Evolutionary conservation across 2,113 vertebrate species (phyloP).

Genomic region (Syngnathus floridae): DNA sequence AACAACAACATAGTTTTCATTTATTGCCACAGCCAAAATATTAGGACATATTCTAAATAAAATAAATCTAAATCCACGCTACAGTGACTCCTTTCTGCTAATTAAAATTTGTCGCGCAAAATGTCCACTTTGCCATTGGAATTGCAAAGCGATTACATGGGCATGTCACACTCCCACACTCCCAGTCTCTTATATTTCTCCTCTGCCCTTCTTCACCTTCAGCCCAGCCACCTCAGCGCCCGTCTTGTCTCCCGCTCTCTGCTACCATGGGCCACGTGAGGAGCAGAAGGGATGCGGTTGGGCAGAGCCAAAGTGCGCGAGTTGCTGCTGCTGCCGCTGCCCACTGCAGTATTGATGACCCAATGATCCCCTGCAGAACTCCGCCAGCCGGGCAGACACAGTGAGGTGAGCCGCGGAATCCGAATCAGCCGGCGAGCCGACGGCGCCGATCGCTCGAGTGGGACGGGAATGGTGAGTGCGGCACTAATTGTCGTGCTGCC

Average conservation of each 20-base stretch:
- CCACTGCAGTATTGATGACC: conserved; percentile 73
- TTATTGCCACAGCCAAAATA: no score
- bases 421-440: conserved; percentile 36
- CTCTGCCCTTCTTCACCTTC: conserved; percentile 34
- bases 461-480: conserved; percentile 53
- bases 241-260: conserved; percentile 33
- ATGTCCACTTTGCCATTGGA: background rate
- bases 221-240: conserved; percentile 30
- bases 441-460: conserved; percentile 27
- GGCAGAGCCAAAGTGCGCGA: conserved; percentile 57
- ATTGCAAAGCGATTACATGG: background rate
- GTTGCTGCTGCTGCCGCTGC: conserved; percentile 45
- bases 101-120: background rate
- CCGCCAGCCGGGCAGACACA: conserved; percentile 66
- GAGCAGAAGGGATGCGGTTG: conserved; percentile 46
- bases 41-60: no score
- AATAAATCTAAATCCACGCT: no score
- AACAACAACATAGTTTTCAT: no score
- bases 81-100: no score
- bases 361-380: conserved; percentile 72
- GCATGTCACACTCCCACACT: background rate
- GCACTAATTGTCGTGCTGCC: conserved; percentile 45
- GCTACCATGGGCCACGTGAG: conserved; percentile 57
- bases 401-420: conserved; percentile 63
- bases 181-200: conserved; percentile 48